Conservation (phyloP, 1,140 invertebrate species). For the Ylistrum balloti region DNA sequence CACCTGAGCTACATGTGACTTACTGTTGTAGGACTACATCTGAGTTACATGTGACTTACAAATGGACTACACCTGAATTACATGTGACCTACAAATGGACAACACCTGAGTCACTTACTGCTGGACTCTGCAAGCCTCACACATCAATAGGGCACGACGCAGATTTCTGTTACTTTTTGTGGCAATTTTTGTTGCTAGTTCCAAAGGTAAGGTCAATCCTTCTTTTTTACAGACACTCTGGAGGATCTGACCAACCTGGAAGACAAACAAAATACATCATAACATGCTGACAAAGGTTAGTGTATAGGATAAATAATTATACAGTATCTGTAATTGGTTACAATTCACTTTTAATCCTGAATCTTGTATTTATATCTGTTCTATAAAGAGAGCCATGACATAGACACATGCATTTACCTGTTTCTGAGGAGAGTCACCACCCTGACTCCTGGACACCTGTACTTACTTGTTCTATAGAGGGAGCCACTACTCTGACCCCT, state of each 20-base stretch:
- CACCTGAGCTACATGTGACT: no score
- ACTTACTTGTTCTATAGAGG: no score
- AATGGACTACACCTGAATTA: no score
- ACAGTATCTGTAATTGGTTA: not conserved
- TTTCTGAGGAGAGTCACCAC: no score
- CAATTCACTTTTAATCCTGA: no score
- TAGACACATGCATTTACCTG: no score
- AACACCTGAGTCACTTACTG: conserved; percentile 84
- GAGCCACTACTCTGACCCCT: no score
- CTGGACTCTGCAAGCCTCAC: conserved; percentile 96
- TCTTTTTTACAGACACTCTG: conserved; percentile 93
- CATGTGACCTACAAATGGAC: no score
- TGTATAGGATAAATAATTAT: no score
- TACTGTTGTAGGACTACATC: no score
- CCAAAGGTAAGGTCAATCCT: conserved; percentile 89
- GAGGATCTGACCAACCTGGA: conserved; percentile 82
- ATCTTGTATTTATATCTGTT: not conserved
- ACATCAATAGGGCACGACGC: conserved; percentile 95
- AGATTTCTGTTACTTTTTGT: conserved; percentile 94
- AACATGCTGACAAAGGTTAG: not conserved
- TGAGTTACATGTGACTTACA: no score
- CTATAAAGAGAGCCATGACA: not conserved
- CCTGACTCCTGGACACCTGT: no score
- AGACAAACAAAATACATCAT: conserved; percentile 45
- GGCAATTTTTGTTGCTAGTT: conserved; percentile 91